These are phyloP conservation scores for Cryptus viduatorius DNA, from an alignment of 2,888 invertebrate species.

Conservation along the genomic window DNA sequence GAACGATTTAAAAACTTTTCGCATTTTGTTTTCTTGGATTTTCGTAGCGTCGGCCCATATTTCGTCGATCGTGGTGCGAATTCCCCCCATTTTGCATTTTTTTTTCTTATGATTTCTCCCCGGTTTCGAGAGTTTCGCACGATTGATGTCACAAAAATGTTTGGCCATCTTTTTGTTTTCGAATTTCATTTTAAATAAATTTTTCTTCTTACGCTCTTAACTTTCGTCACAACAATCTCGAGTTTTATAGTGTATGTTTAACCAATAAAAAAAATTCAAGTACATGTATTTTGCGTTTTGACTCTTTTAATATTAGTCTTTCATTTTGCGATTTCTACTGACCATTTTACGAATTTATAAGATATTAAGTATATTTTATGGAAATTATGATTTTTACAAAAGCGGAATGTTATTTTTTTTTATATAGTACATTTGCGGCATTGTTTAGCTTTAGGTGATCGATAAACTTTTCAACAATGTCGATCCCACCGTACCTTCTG, in stretches of 20 bases:
- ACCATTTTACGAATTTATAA: background rate
- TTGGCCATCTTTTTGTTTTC: background rate
- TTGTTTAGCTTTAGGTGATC: slow-evolving; percentile 30
- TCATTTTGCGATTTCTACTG: background rate
- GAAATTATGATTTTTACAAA: too few species aligned
- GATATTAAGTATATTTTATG: background rate
- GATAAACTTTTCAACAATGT: slow-evolving; percentile 85
- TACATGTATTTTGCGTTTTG: too few species aligned
- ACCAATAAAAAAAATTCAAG: background rate
- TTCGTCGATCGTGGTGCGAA: background rate
- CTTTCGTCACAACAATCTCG: background rate
- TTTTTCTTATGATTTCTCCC: background rate
- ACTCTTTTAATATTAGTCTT: background rate
- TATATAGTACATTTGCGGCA: background rate
- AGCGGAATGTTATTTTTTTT: background rate
- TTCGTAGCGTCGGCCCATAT: background rate
- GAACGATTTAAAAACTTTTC: background rate
- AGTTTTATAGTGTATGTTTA: slow-evolving; percentile 1
- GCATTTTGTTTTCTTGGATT: background rate
- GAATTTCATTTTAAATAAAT: background rate
- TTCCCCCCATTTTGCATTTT: slow-evolving; percentile 10
- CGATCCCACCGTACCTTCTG: slow-evolving; percentile 91
- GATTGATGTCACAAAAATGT: background rate
- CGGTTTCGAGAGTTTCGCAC: background rate
- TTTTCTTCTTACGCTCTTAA: background rate